Evolutionary conservation across 2,888 invertebrate species (phyloP).

Genomic region (Stenoptilia bipunctidactyla): DNA sequence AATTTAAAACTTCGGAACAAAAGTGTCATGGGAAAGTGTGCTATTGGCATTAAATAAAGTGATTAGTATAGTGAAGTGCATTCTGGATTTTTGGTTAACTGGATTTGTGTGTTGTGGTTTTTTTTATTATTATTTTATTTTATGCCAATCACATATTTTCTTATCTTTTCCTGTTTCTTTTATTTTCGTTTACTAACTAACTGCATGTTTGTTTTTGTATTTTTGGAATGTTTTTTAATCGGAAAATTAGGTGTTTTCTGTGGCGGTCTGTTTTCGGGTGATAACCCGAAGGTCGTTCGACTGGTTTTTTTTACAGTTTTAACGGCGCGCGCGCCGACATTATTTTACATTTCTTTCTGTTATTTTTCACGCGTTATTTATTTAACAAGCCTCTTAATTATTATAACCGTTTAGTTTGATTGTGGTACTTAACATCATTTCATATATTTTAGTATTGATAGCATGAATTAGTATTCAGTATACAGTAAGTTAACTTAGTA

Average conservation of each 20-base stretch:
- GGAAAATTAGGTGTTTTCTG: slow-evolving; percentile 33
- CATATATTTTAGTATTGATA: too few relatives aligned
- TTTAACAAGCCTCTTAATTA: neutral
- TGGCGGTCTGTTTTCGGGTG: slow-evolving; percentile 45
- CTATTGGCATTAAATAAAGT: slow-evolving; percentile 67
- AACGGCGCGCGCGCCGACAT: slow-evolving; percentile 46
- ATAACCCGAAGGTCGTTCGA: slow-evolving; percentile 53
- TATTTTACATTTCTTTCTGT: slow-evolving; percentile 30
- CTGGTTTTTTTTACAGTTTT: slow-evolving; percentile 67
- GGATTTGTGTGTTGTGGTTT: too few relatives aligned
- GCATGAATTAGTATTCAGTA: too few relatives aligned
- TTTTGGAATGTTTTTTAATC: slow-evolving; percentile 17
- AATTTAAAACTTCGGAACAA: slow-evolving; percentile 24
- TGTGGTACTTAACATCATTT: neutral
- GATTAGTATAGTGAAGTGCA: slow-evolving; percentile 34
- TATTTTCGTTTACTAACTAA: slow-evolving; percentile 37
- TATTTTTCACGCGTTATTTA: slow-evolving; percentile 18
- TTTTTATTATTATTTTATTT: slow-evolving; percentile 30
- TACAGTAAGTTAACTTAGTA: too few relatives aligned
- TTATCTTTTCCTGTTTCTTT: slow-evolving; percentile 30
- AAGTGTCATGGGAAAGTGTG: slow-evolving; percentile 47
- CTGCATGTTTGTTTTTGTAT: slow-evolving; percentile 31
- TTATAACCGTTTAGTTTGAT: slow-evolving; percentile 1
- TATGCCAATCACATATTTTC: slow-evolving; percentile 66
- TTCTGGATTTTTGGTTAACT: slow-evolving; percentile 35